Evolutionary conservation across 2,888 invertebrate genomes (phyloP), one percentile per base, ranked within the genome.

Genomic region (Drosophila anomalipes): DNA sequence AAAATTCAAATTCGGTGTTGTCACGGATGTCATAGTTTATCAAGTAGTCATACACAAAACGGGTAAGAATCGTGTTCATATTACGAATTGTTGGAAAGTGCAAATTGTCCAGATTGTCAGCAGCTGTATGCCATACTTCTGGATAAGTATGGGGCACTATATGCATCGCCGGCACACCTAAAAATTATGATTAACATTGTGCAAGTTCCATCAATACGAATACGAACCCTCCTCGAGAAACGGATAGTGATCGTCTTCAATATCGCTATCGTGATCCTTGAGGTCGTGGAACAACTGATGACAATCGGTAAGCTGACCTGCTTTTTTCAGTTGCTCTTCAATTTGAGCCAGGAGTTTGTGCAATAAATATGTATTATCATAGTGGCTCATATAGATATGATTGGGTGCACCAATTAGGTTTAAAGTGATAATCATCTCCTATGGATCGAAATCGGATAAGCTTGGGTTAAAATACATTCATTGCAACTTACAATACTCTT

Each of bases 171-270:
- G 97, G 89, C 2, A 93, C 93, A 7, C 57, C 83, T 85, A 52
- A 1, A 9, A 10, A 5, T 19, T 3, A 16, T 51, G 9, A 22
- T 10, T 7, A 3, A 41, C 6, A 26, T 12, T 44, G 14, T 14
- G 5, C 10, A 0, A 93, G 1, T 1, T 10, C 10, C 14, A 4
- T 19, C 10, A 16, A 4, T 12, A 3, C 16, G 2, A 9, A 12
- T 32, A 61, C 49, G 10, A 51, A 94, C 94, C 93, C 84, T 93
- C 92, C 41, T 91, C 72, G 39, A 95, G 89, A 92, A 98, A 98
- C 53, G 97, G 97, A 90, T 96, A 94, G 92, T 99, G 99, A 93
- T 99, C 99, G 92, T 99, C 99, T 93, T 99, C 97, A 57, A 99
- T 95, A 51, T 94, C 93, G 0, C 95, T 95, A 0, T 96, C 94